Evolutionary conservation across 2,797 vertebrate genomes (phyloP).

Genomic region (Toxotes lorentzi): DNA sequence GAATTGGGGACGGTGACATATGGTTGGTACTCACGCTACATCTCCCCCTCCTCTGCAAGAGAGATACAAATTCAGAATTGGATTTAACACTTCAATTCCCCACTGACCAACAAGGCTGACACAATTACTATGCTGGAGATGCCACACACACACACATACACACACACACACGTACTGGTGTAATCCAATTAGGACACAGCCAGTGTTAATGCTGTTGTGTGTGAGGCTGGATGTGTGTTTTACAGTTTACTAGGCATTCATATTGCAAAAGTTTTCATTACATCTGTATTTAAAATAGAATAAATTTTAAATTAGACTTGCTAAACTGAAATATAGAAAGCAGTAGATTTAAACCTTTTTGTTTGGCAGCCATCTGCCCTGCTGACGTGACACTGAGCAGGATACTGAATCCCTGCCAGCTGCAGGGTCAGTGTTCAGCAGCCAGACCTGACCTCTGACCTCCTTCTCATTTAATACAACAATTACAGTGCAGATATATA

Average conservation of each 20-base stretch:
- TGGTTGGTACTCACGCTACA: conserved; percentile 81
- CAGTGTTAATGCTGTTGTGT: conserved; percentile 55
- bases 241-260: conserved; percentile 50
- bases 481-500: neutral
- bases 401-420: neutral
- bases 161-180: conserved; percentile 36
- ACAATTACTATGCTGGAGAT: conserved; percentile 83
- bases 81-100: conserved; percentile 88
- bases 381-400: neutral
- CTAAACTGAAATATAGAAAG: neutral
- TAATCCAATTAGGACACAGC: conserved; percentile 80
- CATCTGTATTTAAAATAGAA: conserved; percentile 27
- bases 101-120: conserved; percentile 83
- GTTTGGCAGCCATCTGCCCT: neutral
- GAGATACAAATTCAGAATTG: conserved; percentile 86
- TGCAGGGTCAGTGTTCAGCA: conserved; percentile 4
- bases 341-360: neutral
- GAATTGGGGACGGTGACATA: conserved; percentile 85
- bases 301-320: conserved; percentile 24
- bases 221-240: conserved; percentile 35
- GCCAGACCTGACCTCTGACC: conserved; percentile 23
- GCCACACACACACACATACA: conserved; percentile 63
- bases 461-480: neutral
- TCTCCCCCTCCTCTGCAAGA: conserved; percentile 75
- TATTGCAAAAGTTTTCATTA: conserved; percentile 45